Conservation (phyloP, 2,888 invertebrate species). For the Morpho helenor region DNA sequence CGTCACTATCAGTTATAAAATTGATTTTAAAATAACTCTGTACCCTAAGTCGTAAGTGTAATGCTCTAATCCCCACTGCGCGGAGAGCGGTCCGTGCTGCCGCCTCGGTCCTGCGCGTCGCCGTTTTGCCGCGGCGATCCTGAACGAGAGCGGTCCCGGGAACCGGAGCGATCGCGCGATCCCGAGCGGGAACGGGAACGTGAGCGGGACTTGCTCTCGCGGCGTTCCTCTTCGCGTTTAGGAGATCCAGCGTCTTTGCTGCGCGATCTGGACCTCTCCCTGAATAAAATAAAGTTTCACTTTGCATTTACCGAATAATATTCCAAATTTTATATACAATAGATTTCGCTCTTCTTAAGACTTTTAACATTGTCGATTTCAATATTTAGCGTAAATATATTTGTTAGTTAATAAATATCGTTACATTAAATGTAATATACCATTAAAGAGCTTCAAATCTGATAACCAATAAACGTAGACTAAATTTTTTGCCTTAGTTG, state of each 20-base stretch:
- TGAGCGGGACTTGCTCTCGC: constrained; percentile 60
- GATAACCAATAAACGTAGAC: too few relatives aligned
- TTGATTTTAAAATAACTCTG: neutral
- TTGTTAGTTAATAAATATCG: too few relatives aligned
- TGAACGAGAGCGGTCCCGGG: constrained; percentile 49
- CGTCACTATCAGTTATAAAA: neutral
- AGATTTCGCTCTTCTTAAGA: too few relatives aligned
- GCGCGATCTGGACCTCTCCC: constrained; percentile 84
- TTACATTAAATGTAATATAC: too few relatives aligned
- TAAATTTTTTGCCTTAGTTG: too few relatives aligned
- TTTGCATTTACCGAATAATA: too few relatives aligned
- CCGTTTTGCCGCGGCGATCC: constrained; percentile 65
- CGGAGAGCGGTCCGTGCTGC: constrained; percentile 61
- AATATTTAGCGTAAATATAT: too few relatives aligned
- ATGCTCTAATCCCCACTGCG: constrained; percentile 60
- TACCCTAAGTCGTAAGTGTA: constrained; percentile 5
- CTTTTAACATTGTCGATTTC: too few relatives aligned
- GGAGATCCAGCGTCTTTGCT: constrained; percentile 80
- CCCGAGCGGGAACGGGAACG: constrained; percentile 42
- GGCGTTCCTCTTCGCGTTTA: constrained; percentile 62
- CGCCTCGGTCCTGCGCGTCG: constrained; percentile 46
- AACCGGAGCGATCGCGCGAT: constrained; percentile 50
- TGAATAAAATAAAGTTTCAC: constrained; percentile 33
- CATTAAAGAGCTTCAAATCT: too few relatives aligned
- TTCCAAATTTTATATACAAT: too few relatives aligned